Conservation (phyloP, 1,140 invertebrate species). For the Zaprionus lachaisei region DNA sequence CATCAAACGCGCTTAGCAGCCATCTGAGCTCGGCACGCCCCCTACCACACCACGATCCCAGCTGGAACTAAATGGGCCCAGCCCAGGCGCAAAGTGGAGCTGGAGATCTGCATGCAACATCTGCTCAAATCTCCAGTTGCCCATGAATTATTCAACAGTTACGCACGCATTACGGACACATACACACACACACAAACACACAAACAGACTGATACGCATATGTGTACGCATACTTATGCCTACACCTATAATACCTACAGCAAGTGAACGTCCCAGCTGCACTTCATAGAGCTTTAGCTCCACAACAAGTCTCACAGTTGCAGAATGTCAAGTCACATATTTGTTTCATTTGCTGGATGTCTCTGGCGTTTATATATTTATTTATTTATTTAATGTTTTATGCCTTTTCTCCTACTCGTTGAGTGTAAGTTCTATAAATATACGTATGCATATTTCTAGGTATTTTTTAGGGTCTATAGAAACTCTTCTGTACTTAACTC, state of each 20-base stretch:
- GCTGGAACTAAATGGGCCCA: constrained; percentile 1
- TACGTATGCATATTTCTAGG: no score
- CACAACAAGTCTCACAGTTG: neutral
- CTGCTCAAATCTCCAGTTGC: constrained; percentile 76
- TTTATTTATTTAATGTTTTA: no score
- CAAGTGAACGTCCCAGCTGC: neutral
- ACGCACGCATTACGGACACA: constrained; percentile 32
- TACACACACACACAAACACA: constrained; percentile 14
- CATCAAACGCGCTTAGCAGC: constrained; percentile 67
- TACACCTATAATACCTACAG: constrained; percentile 1
- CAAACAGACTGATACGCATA: constrained; percentile 28
- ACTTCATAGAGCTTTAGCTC: neutral
- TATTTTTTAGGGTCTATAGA: no score
- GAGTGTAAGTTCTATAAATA: no score
- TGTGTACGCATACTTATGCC: constrained; percentile 7
- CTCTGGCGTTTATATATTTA: no score
- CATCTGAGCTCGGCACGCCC: constrained; percentile 46
- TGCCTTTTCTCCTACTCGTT: no score
- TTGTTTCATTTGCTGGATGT: neutral
- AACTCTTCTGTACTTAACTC: no score
- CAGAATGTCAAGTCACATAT: neutral
- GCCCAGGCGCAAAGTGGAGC: constrained; percentile 14
- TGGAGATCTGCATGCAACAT: constrained; percentile 48
- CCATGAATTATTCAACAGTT: constrained; percentile 81
- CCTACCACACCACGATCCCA: neutral